Evolutionary conservation across 1,140 invertebrate genomes (phyloP).

Genomic region (Colletes latitarsis): DNA sequence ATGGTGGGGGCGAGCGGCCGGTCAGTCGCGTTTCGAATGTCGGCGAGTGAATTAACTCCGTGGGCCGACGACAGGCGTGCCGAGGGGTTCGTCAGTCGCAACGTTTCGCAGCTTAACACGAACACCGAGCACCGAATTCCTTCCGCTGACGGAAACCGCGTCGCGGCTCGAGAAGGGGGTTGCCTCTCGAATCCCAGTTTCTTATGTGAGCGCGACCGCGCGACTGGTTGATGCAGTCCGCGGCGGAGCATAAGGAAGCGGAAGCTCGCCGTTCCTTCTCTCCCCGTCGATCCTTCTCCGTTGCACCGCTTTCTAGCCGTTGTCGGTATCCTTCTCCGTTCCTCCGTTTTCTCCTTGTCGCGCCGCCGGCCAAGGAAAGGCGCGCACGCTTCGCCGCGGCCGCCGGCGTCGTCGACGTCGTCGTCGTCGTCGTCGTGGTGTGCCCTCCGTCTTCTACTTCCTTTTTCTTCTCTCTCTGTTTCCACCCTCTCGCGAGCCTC

Average conservation of each 20-base stretch:
- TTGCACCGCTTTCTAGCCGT: constrained; percentile 53
- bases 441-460: constrained; percentile 64
- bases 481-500: constrained; percentile 5
- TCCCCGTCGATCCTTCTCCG: constrained; percentile 61
- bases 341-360: constrained; percentile 46
- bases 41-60: constrained; percentile 34
- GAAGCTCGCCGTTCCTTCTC: constrained; percentile 77
- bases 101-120: not conserved
- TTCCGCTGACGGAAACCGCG: constrained; percentile 55
- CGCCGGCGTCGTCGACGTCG: constrained; percentile 72
- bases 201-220: constrained; percentile 80
- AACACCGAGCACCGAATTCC: constrained; percentile 30
- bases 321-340: constrained; percentile 34
- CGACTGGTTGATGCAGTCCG: constrained; percentile 81
- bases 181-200: constrained; percentile 69
- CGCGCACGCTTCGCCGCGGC: constrained; percentile 79
- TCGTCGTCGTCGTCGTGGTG: constrained; percentile 62
- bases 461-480: constrained; percentile 46
- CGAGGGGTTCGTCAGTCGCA: not conserved
- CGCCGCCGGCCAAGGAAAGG: constrained; percentile 75
- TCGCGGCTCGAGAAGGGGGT: constrained; percentile 60
- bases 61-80: too few species aligned
- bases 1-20: constrained; percentile 45
- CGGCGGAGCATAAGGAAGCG: constrained; percentile 81
- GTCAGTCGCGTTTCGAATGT: constrained; percentile 47